phyloP scores from a whole-genome alignment of 2,113 vertebrate genomes.

The Erythrocercus mccallii region DNA sequence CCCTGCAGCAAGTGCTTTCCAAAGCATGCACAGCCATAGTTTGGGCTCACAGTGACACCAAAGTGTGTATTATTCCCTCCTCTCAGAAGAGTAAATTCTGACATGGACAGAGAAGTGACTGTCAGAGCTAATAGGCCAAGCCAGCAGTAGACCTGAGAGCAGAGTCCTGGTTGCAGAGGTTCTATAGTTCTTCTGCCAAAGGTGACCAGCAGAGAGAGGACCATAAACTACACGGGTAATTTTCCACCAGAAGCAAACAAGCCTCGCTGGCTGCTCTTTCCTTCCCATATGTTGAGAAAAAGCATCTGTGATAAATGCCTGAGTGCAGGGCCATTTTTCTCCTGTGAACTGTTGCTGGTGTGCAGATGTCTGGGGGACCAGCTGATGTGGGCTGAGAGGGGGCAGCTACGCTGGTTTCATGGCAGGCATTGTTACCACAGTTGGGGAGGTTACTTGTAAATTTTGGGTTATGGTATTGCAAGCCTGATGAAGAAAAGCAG shows the following conservation, averaged over 20 bases:
- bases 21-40: not conserved
- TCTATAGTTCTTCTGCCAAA: not conserved
- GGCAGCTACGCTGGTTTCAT: not conserved
- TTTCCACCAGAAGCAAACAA: conserved; percentile 35
- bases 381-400: not conserved
- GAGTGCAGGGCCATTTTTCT: not conserved
- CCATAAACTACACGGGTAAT: not conserved
- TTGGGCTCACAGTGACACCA: not conserved
- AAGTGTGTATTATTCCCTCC: not conserved
- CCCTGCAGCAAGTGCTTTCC: not conserved
- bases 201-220: not conserved
- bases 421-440: not conserved
- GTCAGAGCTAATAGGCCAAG: not conserved
- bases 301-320: not conserved
- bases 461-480: not conserved
- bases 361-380: not conserved
- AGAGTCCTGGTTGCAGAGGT: not conserved
- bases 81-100: not conserved
- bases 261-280: not conserved
- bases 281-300: conserved; percentile 28
- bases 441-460: not conserved
- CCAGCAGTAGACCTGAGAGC: conserved; percentile 4
- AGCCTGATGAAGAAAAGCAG: not conserved
- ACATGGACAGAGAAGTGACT: not conserved
- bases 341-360: not conserved